phyloP scores from a whole-genome alignment of 2,888 invertebrate species.

The Hirudinaria manillensis region DNA sequence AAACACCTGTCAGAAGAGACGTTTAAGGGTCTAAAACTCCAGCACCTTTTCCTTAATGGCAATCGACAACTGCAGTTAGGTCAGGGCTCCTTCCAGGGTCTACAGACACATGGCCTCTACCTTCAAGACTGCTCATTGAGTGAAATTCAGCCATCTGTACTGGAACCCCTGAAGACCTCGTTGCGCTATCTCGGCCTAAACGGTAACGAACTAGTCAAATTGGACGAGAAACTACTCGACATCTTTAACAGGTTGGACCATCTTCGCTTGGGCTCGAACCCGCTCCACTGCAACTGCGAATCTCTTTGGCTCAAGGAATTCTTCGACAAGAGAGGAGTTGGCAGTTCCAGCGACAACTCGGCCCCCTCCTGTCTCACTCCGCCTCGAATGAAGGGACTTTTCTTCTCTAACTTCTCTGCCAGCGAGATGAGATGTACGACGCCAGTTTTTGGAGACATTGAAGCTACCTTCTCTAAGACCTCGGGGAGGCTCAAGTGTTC shows the following conservation, averaged over 20 bases:
- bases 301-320: constrained; percentile 49
- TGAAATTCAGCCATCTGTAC: constrained; percentile 44
- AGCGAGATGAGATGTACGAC: constrained; percentile 48
- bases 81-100: constrained; percentile 46
- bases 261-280: constrained; percentile 49
- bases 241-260: constrained; percentile 47
- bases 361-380: constrained; percentile 49
- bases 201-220: constrained; percentile 48
- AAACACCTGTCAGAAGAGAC: constrained; percentile 46
- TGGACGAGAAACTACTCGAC: constrained; percentile 45
- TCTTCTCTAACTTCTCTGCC: constrained; percentile 44
- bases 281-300: constrained; percentile 53
- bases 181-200: constrained; percentile 49
- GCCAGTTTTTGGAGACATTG: constrained; percentile 51
- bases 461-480: constrained; percentile 46
- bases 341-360: constrained; percentile 42
- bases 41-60: constrained; percentile 51
- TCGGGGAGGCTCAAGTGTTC: constrained; percentile 48
- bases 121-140: constrained; percentile 50
- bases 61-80: constrained; percentile 48
- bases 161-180: constrained; percentile 49
- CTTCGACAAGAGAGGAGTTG: constrained; percentile 41
- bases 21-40: constrained; percentile 49
- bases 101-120: constrained; percentile 49
- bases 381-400: constrained; percentile 42